These are phyloP conservation scores for Procavia capensis DNA, from an alignment of 2,113 vertebrate genomes.

Conservation along the genomic window DNA sequence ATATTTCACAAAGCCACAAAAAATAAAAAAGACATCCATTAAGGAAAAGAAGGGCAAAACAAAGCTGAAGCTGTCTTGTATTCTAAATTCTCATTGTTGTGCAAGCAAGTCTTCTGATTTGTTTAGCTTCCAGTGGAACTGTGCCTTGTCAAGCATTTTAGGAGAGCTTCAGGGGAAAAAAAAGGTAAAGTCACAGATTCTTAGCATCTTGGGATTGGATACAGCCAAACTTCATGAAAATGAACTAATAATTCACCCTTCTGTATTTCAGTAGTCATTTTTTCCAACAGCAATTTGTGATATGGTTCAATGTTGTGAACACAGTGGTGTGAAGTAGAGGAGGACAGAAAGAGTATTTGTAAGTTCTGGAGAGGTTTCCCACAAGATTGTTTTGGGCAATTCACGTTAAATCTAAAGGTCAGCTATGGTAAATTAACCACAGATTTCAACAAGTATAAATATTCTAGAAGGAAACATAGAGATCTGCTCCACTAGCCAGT, in stretches of 20 bases:
- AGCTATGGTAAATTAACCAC: background rate
- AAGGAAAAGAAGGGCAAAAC: slow-evolving; percentile 13
- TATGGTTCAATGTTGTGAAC: background rate
- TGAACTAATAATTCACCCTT: slow-evolving; percentile 39
- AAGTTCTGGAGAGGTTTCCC: background rate
- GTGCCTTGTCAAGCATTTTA: background rate
- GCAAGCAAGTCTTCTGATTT: background rate
- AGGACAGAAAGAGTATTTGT: background rate
- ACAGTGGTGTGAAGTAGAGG: background rate
- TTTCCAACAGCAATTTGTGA: background rate
- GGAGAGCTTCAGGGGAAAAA: background rate
- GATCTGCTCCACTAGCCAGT: background rate
- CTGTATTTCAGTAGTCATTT: background rate
- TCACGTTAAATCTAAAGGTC: background rate
- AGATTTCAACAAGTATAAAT: background rate
- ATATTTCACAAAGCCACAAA: background rate
- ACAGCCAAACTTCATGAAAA: background rate
- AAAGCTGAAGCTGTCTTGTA: background rate
- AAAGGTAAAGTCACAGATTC: slow-evolving; percentile 44
- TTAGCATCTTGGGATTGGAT: background rate
- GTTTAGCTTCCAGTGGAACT: background rate
- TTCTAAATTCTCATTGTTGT: background rate
- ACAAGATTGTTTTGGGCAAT: background rate
- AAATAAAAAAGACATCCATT: slow-evolving; percentile 7
- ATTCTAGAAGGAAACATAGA: background rate